phyloP scores from a whole-genome alignment of 2,888 invertebrate species.

The Archips xylosteana region DNA sequence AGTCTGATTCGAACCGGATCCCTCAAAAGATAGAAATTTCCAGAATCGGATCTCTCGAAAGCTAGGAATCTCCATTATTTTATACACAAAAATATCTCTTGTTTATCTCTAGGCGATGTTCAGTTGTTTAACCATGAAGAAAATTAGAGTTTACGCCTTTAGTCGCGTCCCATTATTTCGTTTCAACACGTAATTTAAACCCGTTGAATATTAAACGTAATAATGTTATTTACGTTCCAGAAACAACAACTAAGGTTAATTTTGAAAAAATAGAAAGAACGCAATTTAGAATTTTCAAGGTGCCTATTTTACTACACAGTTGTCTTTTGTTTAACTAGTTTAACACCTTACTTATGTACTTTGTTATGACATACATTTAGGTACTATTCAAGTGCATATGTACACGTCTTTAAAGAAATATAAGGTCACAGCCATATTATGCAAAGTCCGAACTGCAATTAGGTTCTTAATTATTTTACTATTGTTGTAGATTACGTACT shows the following conservation, averaged over 20 bases:
- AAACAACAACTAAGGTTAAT: slow-evolving; percentile 11
- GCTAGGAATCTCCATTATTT: not conserved
- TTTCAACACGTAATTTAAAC: slow-evolving; percentile 32
- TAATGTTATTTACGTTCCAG: slow-evolving; percentile 25
- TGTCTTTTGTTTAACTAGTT: not conserved
- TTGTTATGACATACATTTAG: not conserved
- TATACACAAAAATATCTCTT: not conserved
- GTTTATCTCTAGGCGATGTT: not conserved
- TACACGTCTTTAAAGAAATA: no score
- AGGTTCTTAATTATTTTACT: no score
- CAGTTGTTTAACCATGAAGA: slow-evolving; percentile 21
- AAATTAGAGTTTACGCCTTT: slow-evolving; percentile 16
- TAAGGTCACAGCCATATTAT: no score
- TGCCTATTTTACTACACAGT: not conserved
- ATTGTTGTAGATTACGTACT: no score
- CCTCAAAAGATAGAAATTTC: not conserved
- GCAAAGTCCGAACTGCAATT: no score
- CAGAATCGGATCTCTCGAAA: slow-evolving; percentile 8
- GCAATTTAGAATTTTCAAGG: not conserved
- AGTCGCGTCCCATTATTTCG: slow-evolving; percentile 29
- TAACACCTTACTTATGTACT: not conserved
- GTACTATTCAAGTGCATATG: slow-evolving; percentile 5
- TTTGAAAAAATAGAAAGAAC: not conserved
- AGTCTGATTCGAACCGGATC: slow-evolving; percentile 13
- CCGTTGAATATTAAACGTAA: slow-evolving; percentile 10